Percentiles rank a stretch among this genome's conserved stretches.
Evolutionary conservation across 2,113 vertebrate species (phyloP).

Genomic region (Danio rerio): GRCz12tu NC_133195.1:27432501-27433000

Average conservation of each 20-base stretch:
- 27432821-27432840: background rate
- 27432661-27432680: slow-evolving; percentile 30
- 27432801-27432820: background rate
- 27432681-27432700: background rate
- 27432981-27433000: background rate
- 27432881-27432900: slow-evolving; percentile 36
- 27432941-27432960: background rate
- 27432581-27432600: background rate
- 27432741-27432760: background rate
- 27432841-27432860: background rate
- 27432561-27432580: background rate
- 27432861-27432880: background rate
- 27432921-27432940: background rate
- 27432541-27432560: background rate
- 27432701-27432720: background rate
- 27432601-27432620: slow-evolving; percentile 8
- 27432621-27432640: background rate
- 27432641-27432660: background rate
- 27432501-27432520: slow-evolving; percentile 13
- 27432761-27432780: background rate
- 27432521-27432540: background rate
- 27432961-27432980: background rate
- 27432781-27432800: background rate
- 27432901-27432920: slow-evolving; percentile 22
- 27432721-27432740: background rate